Evolutionary conservation across 2,113 vertebrate genomes (phyloP), one percentile per base, ranked within the genome.

Genomic region (Mola mola): DNA sequence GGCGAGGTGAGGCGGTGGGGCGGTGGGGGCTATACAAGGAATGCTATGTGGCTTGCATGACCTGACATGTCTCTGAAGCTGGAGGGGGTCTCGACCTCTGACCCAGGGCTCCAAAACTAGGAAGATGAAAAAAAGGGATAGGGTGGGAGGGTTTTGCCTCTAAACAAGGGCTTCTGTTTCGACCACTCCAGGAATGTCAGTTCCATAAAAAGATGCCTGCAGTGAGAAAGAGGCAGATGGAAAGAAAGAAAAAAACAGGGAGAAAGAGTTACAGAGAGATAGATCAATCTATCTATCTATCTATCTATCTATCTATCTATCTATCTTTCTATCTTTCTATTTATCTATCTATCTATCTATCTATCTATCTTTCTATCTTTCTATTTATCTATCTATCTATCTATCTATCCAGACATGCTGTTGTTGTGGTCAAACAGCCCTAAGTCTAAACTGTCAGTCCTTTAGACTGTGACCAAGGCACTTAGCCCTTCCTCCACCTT

Each of bases 101-200:
- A 86, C 85, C 88, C 78, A 19, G 17, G 59, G 83, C 87, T 92
- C 90, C 92, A 89, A 87, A 90, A 92, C 89, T 88, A 89, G 86
- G 81, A 87, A 91, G 89, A 93, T 90, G 89, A 93, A 90, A 91
- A 91, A 89, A 85, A 81, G 82, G 78, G 69, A 83, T 63, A 46
- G 84, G 87, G 81, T 76, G 82, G 84, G 88, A 89, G 87, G 88
- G 85, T 80, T 74, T 78, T 8, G 80, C 87, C 88, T 80, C 88
- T 90, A 90, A 93, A 91, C 90, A 90, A 89, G 88, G 89, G 91
- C 87, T 90, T 91, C 90, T 92, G 90, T 91, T 93, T 90, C 74
- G 29, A 84, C 81, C 78, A 72, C 81, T 83, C 66, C 79, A 88
- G 90, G 90, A 92, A 92, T 92, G 90, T 90, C 75, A 89, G 81